These are phyloP conservation scores for Cygnus olor DNA, from an alignment of 2,797 vertebrate species.

Conservation along the genomic window DNA sequence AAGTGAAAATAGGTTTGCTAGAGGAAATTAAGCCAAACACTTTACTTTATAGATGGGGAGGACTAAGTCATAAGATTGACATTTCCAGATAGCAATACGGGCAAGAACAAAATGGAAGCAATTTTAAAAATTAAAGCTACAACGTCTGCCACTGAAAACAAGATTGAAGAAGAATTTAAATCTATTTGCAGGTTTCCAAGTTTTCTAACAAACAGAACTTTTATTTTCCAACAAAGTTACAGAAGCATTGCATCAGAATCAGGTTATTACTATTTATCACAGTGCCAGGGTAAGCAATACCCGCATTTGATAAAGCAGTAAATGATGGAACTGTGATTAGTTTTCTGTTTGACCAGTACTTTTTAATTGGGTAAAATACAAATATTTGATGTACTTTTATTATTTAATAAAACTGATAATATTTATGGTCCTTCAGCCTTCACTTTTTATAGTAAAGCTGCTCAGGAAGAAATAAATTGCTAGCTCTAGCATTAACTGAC, in stretches of 20 bases:
- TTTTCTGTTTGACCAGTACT: constrained; percentile 58
- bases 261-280: constrained; percentile 58
- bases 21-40: background rate
- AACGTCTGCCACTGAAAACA: background rate
- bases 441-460: constrained; percentile 10
- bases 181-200: constrained; percentile 37
- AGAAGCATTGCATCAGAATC: constrained; percentile 43
- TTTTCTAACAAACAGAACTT: constrained; percentile 61
- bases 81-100: background rate
- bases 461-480: background rate
- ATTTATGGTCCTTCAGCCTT: constrained; percentile 68
- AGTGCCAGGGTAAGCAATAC: constrained; percentile 67
- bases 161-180: background rate
- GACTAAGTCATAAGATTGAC: background rate
- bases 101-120: background rate
- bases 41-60: background rate
- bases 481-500: background rate
- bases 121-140: background rate
- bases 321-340: constrained; percentile 50
- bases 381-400: constrained; percentile 65
- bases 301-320: constrained; percentile 58
- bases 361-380: constrained; percentile 56
- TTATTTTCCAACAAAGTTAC: constrained; percentile 55
- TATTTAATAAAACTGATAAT: constrained; percentile 71
- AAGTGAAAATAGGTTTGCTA: background rate